A percentile compares a stretch with the other conserved stretches of the same genome.
These are phyloP conservation scores for Hipposideros larvatus DNA, from an alignment of 2,797 vertebrate species.

Conservation along the genomic window DNA sequence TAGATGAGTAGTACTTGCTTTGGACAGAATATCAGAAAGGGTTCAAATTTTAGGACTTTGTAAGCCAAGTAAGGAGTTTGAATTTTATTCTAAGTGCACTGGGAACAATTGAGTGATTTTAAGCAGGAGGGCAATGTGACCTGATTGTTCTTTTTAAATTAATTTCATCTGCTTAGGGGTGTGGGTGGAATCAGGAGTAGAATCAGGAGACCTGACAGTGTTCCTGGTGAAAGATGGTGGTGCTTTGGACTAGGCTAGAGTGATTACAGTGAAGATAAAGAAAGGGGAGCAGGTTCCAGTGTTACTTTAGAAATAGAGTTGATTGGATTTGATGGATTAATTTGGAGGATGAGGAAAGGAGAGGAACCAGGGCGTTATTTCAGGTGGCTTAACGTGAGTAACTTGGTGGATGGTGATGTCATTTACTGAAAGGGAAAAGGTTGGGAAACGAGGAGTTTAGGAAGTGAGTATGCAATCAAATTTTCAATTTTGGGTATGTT, in stretches of 20 bases:
- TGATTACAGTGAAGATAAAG: not conserved
- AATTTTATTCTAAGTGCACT: not conserved
- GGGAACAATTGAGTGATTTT: conserved; percentile 3
- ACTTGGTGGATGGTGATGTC: not conserved
- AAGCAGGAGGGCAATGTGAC: not conserved
- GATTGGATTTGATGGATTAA: conserved; percentile 1
- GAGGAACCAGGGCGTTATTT: not conserved
- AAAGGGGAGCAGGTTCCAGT: not conserved
- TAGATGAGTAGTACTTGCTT: not conserved
- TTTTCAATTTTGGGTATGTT: not conserved
- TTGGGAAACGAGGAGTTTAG: not conserved
- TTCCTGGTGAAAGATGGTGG: not conserved
- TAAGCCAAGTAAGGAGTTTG: not conserved
- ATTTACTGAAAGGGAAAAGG: not conserved
- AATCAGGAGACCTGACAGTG: not conserved
- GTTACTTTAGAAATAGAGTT: conserved; percentile 2
- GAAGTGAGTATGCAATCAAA: not conserved
- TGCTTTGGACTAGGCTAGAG: not conserved
- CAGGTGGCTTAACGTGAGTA: not conserved
- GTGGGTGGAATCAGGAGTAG: not conserved
- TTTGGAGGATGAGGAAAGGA: not conserved
- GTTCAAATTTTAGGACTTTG: not conserved
- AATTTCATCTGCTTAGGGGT: not conserved
- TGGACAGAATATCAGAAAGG: not conserved
- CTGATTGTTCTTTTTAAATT: not conserved